phyloP scores from a whole-genome alignment of 2,113 vertebrate species.

The Aptenodytes patagonicus region DNA sequence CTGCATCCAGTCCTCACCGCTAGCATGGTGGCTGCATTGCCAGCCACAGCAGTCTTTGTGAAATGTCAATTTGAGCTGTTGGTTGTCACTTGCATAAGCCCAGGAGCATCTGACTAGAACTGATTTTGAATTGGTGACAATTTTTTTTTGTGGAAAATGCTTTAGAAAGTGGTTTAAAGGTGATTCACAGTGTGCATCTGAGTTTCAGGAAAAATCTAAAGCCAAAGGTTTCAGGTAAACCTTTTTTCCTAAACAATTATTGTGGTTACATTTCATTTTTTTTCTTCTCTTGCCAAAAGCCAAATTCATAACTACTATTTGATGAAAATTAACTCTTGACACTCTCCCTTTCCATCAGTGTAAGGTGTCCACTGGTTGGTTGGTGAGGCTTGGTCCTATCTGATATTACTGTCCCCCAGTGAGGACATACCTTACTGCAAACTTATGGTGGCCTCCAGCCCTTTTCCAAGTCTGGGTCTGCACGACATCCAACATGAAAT shows the following conservation, averaged over 20 bases:
- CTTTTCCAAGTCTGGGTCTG: background rate
- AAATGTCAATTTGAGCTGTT: background rate
- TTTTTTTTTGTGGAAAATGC: background rate
- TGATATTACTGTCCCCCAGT: background rate
- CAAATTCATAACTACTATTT: background rate
- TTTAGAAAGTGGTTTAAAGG: background rate
- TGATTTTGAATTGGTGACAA: background rate
- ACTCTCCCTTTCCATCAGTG: background rate
- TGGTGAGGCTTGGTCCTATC: background rate
- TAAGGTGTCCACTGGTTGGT: background rate
- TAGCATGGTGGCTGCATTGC: background rate
- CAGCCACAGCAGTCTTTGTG: background rate
- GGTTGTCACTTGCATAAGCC: background rate
- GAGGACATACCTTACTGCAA: background rate
- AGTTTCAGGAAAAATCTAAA: background rate
- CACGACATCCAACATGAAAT: background rate
- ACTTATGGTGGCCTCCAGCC: background rate
- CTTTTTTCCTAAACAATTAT: background rate
- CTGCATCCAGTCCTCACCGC: background rate
- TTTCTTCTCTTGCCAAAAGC: background rate
- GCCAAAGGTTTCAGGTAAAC: background rate
- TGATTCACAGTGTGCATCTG: background rate
- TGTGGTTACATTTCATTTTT: background rate
- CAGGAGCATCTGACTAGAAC: background rate
- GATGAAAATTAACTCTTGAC: background rate